phyloP scores from a whole-genome alignment of 2,888 invertebrate species.

The Ophraella communa region DNA sequence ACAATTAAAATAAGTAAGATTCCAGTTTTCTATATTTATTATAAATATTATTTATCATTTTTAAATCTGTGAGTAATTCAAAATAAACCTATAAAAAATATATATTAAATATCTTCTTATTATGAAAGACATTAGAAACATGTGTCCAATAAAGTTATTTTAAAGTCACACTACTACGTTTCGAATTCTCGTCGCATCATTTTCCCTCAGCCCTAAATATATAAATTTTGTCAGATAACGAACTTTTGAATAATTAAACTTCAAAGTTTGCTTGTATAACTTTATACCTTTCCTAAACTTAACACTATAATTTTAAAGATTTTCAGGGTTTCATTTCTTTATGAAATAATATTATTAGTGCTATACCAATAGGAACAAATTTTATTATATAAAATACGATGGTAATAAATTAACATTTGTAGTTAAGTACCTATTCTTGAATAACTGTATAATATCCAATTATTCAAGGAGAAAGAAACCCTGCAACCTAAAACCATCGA shows the following conservation, averaged over 20 bases:
- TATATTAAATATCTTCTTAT: neutral
- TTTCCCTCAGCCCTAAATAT: slow-evolving; percentile 14
- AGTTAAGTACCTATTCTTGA: neutral
- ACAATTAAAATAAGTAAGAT: no score
- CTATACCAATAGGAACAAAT: neutral
- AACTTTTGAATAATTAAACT: slow-evolving; percentile 1
- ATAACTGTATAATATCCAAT: neutral
- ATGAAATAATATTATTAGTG: neutral
- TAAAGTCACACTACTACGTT: slow-evolving; percentile 28
- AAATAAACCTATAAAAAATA: neutral
- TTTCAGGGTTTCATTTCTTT: neutral
- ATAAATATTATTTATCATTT: no score
- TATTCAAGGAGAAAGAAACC: slow-evolving; percentile 23
- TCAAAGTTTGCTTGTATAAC: neutral
- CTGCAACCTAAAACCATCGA: slow-evolving; percentile 30
- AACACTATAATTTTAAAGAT: neutral
- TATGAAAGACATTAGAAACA: slow-evolving; percentile 27
- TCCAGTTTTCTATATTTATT: no score
- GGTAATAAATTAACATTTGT: neutral
- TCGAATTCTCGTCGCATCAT: slow-evolving; percentile 23
- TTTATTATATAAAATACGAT: neutral
- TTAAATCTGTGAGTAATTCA: neutral
- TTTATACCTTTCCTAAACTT: neutral
- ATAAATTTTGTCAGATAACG: slow-evolving; percentile 3
- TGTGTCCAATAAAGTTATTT: slow-evolving; percentile 28